Evolutionary conservation across 1,140 invertebrate genomes (phyloP).

Genomic region (Sycophaga agraensis): DNA sequence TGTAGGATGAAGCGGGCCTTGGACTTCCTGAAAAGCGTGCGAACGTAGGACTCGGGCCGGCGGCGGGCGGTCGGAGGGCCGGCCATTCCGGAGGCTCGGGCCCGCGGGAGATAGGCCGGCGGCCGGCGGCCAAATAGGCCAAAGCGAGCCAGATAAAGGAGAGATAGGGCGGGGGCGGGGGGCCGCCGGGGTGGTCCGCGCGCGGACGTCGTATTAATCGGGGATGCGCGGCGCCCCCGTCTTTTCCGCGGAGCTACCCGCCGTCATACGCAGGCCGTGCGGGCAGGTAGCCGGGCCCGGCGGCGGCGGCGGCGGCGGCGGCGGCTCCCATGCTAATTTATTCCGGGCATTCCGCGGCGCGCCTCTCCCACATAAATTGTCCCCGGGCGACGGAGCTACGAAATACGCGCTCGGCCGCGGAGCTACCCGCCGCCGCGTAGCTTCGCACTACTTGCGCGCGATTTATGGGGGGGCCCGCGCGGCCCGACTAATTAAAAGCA

Average conservation of each 20-base stretch:
- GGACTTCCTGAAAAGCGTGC: neutral
- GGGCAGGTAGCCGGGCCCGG: too few relatives aligned
- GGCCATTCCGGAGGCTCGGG: too few relatives aligned
- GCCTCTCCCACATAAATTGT: constrained; percentile 17
- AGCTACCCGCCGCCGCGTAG: neutral
- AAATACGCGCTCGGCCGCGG: too few relatives aligned
- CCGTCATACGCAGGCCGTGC: constrained; percentile 38
- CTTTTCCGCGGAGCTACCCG: constrained; percentile 46
- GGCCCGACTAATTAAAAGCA: constrained; percentile 32
- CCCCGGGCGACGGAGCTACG: neutral
- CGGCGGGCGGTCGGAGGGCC: too few relatives aligned
- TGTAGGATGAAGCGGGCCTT: too few relatives aligned
- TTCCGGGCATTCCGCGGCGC: constrained; percentile 9
- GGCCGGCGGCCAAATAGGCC: too few relatives aligned
- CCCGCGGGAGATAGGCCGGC: too few relatives aligned
- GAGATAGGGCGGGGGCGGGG: constrained; percentile 10
- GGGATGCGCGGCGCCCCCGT: constrained; percentile 42
- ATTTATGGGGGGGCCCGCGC: constrained; percentile 25
- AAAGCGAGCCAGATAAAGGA: constrained; percentile 4
- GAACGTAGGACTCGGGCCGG: too few relatives aligned
- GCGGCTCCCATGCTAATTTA: too few relatives aligned
- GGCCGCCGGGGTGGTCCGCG: constrained; percentile 49
- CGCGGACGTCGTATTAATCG: constrained; percentile 55
- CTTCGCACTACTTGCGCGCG: constrained; percentile 26
- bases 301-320: constrained; percentile 1